phyloP scores from a whole-genome alignment of 2,113 vertebrate species.

The Heterocephalus glaber region DNA sequence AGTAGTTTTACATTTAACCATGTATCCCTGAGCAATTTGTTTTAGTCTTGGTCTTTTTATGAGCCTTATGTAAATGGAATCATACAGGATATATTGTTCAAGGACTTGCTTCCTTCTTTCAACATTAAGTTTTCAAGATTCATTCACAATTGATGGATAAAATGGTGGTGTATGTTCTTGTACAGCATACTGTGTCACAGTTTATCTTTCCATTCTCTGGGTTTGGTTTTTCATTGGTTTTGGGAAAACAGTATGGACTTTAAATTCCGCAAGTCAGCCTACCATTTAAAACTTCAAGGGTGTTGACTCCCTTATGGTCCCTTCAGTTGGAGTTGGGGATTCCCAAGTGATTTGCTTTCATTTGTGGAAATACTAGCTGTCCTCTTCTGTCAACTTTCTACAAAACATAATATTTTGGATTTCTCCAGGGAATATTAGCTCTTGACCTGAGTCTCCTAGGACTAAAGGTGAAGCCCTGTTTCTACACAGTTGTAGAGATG shows the following conservation, averaged over 20 bases:
- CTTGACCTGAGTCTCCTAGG: not conserved
- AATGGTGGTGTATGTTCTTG: not conserved
- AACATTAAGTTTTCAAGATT: not conserved
- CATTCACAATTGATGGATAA: not conserved
- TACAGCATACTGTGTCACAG: rapidly evolving
- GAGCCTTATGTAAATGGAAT: not conserved
- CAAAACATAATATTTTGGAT: not conserved
- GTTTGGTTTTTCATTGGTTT: not conserved
- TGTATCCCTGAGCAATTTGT: not conserved
- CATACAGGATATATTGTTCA: not conserved
- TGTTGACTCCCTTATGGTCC: not conserved
- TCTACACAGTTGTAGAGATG: not conserved
- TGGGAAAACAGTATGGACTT: not conserved
- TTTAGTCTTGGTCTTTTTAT: not conserved
- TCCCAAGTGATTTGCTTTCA: not conserved
- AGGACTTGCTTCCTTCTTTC: not conserved
- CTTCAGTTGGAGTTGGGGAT: not conserved
- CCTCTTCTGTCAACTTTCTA: not conserved
- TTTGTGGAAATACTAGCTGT: not conserved
- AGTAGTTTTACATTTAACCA: not conserved
- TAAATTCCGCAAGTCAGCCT: not conserved
- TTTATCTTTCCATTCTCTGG: not conserved
- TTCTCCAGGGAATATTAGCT: not conserved
- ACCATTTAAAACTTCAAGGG: not conserved
- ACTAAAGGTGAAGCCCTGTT: not conserved